phyloP scores from a whole-genome alignment of 2,888 invertebrate genomes.

The Nomada flava region DNA sequence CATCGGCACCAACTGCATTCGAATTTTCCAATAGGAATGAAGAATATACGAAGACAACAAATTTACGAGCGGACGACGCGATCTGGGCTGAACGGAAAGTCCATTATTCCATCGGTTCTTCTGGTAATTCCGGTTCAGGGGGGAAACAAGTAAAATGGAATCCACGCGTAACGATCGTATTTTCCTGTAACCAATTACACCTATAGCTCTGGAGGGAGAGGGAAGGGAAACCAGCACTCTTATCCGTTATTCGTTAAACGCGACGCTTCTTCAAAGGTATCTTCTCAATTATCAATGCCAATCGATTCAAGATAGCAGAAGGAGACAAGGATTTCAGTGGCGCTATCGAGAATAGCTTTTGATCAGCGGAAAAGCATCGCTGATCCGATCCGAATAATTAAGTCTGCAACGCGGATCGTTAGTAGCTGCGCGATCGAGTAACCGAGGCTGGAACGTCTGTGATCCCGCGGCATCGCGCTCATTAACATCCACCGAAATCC shows the following conservation, averaged over 20 bases:
- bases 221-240: slow-evolving; percentile 1
- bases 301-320: slow-evolving; percentile 33
- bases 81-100: neutral
- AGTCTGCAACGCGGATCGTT: slow-evolving; percentile 45
- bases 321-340: slow-evolving; percentile 25
- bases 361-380: slow-evolving; percentile 46
- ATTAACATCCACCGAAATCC: slow-evolving; percentile 42
- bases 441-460: slow-evolving; percentile 21
- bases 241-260: slow-evolving; percentile 49
- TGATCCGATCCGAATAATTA: slow-evolving; percentile 58
- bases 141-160: neutral
- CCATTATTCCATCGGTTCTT: neutral
- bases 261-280: slow-evolving; percentile 53
- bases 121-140: no score
- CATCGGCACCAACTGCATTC: neutral
- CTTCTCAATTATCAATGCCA: slow-evolving; percentile 47
- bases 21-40: neutral
- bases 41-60: neutral
- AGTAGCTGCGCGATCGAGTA: slow-evolving; percentile 35
- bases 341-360: slow-evolving; percentile 48
- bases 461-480: slow-evolving; percentile 8
- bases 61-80: neutral
- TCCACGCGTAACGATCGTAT: slow-evolving; percentile 5
- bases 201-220: neutral
- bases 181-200: slow-evolving; percentile 44